Evolutionary conservation across 2,797 vertebrate genomes (phyloP).

Genomic region (Smutsia gigantea): DNA sequence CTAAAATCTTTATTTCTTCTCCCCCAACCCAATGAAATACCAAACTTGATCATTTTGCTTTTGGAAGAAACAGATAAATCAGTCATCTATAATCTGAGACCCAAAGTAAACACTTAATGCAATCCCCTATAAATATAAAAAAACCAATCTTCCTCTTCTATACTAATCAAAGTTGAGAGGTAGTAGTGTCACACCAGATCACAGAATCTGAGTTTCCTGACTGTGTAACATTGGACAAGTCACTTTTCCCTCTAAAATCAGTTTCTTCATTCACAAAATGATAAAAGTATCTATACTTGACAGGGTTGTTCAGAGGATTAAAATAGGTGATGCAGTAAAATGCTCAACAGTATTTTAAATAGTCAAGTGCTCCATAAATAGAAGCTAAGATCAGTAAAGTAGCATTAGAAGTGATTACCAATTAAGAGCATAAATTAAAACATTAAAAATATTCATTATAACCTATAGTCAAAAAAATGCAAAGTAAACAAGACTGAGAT

Average conservation of each 20-base stretch:
- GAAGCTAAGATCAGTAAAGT: background rate
- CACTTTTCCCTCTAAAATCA: background rate
- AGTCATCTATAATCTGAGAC: background rate
- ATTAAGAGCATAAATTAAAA: background rate
- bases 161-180: background rate
- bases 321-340: background rate
- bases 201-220: slow-evolving; percentile 5
- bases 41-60: background rate
- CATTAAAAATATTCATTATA: slow-evolving; percentile 2
- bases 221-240: background rate
- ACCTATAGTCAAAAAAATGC: background rate
- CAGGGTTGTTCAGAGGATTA: background rate
- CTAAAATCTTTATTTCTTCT: background rate
- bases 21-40: background rate
- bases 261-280: background rate
- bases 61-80: background rate
- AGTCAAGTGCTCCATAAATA: background rate
- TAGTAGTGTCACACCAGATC: background rate
- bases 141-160: background rate
- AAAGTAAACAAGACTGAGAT: background rate
- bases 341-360: background rate
- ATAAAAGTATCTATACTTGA: background rate
- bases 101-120: background rate
- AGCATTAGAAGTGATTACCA: slow-evolving; percentile 24
- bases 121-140: slow-evolving; percentile 18